A percentile compares a stretch with the other conserved stretches of the same genome.
phyloP scores from a whole-genome alignment of 2,113 vertebrate species.

The Uria lomvia region DNA sequence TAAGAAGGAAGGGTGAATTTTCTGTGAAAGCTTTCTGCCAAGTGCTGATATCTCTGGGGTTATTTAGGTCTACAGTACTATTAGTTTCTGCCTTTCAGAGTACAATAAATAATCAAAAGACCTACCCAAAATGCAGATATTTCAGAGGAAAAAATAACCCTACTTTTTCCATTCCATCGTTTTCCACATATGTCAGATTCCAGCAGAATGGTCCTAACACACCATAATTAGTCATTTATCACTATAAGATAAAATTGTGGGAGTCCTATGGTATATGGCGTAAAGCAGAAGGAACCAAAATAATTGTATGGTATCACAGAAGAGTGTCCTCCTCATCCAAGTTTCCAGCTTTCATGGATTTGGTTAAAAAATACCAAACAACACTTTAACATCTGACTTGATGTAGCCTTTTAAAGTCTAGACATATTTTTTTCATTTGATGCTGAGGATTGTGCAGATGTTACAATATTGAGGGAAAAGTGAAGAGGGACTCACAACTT shows the following conservation, averaged over 20 bases:
- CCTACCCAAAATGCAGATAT: background rate
- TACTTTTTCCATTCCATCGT: background rate
- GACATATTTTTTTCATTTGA: background rate
- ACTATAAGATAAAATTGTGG: background rate
- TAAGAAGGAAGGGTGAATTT: background rate
- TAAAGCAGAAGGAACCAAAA: background rate
- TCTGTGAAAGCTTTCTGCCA: background rate
- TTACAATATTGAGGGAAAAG: background rate
- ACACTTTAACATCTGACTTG: background rate
- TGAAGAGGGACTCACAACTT: background rate
- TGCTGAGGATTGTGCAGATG: background rate
- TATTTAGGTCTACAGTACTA: background rate
- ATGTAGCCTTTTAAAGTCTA: background rate
- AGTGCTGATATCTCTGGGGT: accelerated
- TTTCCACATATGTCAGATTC: background rate
- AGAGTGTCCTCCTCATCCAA: background rate
- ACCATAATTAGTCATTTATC: background rate
- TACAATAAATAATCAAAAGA: background rate
- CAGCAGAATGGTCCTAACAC: background rate
- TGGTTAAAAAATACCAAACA: background rate
- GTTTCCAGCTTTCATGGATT: background rate
- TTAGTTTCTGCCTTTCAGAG: background rate
- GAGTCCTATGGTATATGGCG: background rate
- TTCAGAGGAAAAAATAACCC: background rate
- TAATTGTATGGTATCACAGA: background rate